phyloP scores from a whole-genome alignment of 1,140 invertebrate genomes.

The Sogatella furcifera region DNA sequence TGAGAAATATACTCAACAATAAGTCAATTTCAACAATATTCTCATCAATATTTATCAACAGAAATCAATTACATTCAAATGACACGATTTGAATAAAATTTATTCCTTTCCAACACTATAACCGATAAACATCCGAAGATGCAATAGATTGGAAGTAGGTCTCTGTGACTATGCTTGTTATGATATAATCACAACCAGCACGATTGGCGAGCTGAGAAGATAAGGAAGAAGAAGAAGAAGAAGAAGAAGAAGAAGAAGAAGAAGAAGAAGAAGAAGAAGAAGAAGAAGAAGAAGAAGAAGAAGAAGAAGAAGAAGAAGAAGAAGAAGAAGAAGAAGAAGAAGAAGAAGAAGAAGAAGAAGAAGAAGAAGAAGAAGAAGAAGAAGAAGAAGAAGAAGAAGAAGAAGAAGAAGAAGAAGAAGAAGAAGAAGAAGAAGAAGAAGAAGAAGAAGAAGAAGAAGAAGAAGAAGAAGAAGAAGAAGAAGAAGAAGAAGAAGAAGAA shows the following conservation, averaged over 20 bases:
- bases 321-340: slow-evolving; percentile 33
- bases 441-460: slow-evolving; percentile 33
- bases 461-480: slow-evolving; percentile 26
- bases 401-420: slow-evolving; percentile 50
- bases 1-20: no score
- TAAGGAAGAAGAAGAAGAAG: slow-evolving; percentile 34
- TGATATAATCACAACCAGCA: no score
- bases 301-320: slow-evolving; percentile 25
- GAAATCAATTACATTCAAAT: no score
- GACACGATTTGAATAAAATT: slow-evolving; percentile 15
- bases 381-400: slow-evolving; percentile 48
- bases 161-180: no score
- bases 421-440: slow-evolving; percentile 50
- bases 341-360: slow-evolving; percentile 24
- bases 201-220: slow-evolving; percentile 25
- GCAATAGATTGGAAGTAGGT: no score
- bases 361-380: slow-evolving; percentile 29
- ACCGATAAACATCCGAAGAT: no score
- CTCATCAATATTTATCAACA: no score
- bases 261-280: slow-evolving; percentile 60
- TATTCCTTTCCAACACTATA: slow-evolving; percentile 20
- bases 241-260: slow-evolving; percentile 47
- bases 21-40: no score
- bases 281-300: slow-evolving; percentile 38
- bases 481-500: slow-evolving; percentile 33